A percentile compares a stretch with the other conserved stretches of the same genome.
Evolutionary conservation across 2,113 vertebrate genomes (phyloP).

Genomic region (Mesitornis unicolor): DNA sequence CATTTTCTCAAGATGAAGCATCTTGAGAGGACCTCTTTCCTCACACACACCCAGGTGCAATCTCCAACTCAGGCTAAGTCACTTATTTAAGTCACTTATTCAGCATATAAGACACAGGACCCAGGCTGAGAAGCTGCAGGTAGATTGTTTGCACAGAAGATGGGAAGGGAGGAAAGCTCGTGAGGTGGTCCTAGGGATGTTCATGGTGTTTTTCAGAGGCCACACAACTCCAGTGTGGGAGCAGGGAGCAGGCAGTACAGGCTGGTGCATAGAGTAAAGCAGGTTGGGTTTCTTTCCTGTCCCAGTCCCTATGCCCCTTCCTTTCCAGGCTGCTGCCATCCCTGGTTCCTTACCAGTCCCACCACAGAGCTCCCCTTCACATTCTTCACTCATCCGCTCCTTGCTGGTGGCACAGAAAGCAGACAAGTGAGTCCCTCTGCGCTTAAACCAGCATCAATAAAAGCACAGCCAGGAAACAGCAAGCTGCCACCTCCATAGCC

Average conservation of each 20-base stretch:
- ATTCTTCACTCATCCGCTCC: not conserved
- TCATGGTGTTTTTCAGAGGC: not conserved
- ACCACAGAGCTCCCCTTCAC: not conserved
- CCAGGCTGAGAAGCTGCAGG: not conserved
- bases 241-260: rapidly evolving
- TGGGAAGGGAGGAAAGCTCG: not conserved
- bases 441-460: not conserved
- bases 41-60: not conserved
- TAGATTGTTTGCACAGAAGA: not conserved
- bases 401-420: not conserved
- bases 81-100: not conserved
- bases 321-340: not conserved
- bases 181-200: not conserved
- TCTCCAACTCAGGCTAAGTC: not conserved
- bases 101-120: not conserved
- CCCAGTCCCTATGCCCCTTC: not conserved
- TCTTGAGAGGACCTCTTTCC: not conserved
- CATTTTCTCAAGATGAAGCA: not conserved
- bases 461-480: not conserved
- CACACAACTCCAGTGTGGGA: not conserved
- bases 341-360: not conserved
- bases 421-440: not conserved
- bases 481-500: not conserved
- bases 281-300: not conserved
- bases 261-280: not conserved